Conservation (phyloP, 1,140 invertebrate species). For the Drosophila orosa region DNA sequence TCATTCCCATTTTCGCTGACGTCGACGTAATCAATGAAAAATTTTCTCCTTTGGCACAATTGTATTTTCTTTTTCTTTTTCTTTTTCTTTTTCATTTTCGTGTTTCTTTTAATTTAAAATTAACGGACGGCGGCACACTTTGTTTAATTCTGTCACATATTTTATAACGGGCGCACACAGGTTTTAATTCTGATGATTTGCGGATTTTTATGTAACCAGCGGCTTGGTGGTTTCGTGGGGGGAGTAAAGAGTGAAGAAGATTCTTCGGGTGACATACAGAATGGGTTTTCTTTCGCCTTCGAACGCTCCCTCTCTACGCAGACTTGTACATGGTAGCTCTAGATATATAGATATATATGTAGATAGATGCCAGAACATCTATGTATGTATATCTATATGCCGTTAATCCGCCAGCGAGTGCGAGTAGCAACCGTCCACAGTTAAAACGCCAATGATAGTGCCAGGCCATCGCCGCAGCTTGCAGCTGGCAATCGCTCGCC, state of each 20-base stretch:
- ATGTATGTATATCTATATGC: slow-evolving; percentile 62
- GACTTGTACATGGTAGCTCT: slow-evolving; percentile 58
- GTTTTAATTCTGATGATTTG: slow-evolving; percentile 36
- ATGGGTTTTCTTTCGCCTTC: slow-evolving; percentile 52
- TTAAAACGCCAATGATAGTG: slow-evolving; percentile 84
- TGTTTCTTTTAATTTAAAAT: slow-evolving; percentile 10
- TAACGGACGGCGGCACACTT: slow-evolving; percentile 15
- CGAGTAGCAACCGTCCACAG: slow-evolving; percentile 84
- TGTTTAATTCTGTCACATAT: slow-evolving; percentile 14
- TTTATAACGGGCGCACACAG: slow-evolving; percentile 8
- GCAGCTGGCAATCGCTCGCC: slow-evolving; percentile 45
- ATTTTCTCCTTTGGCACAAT: slow-evolving; percentile 13
- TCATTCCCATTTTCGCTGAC: slow-evolving; percentile 28
- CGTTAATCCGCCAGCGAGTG: slow-evolving; percentile 79
- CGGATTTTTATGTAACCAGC: slow-evolving; percentile 74
- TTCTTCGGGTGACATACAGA: slow-evolving; percentile 61
- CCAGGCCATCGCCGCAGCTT: slow-evolving; percentile 49
- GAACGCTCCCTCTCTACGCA: slow-evolving; percentile 59
- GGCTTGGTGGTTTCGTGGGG: slow-evolving; percentile 7
- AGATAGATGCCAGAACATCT: slow-evolving; percentile 47
- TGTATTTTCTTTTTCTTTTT: slow-evolving; percentile 1
- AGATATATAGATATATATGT: slow-evolving; percentile 51
- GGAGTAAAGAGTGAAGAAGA: slow-evolving; percentile 1
- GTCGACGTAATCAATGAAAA: slow-evolving; percentile 44
- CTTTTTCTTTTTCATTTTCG: background rate